These are phyloP conservation scores for Drosophila pectinifera DNA, from an alignment of 1,140 invertebrate genomes.

Conservation along the genomic window DNA sequence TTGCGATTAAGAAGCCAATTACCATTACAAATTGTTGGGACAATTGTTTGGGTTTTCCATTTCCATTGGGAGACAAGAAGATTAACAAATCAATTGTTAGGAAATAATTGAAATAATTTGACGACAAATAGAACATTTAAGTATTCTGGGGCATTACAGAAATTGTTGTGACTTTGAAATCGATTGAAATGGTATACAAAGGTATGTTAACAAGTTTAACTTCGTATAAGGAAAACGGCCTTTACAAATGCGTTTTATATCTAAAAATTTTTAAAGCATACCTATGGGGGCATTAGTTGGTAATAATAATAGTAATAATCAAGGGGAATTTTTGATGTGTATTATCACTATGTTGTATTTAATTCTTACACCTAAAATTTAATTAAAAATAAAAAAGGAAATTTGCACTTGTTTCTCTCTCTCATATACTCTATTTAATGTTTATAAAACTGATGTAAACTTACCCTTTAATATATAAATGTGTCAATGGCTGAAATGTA, in stretches of 20 bases:
- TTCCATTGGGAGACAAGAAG: conserved; percentile 16
- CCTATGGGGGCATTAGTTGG: too few relatives aligned
- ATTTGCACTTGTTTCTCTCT: conserved; percentile 65
- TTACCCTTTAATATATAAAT: conserved; percentile 34
- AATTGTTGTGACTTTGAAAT: background rate
- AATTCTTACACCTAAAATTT: too few relatives aligned
- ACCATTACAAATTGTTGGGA: conserved; percentile 36
- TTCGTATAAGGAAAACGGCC: too few relatives aligned
- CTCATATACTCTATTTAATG: background rate
- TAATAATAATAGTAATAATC: too few relatives aligned
- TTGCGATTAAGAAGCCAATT: conserved; percentile 51
- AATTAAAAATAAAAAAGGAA: too few relatives aligned
- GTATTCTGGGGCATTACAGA: background rate
- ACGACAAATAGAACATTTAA: conserved; percentile 7
- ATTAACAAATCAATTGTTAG: conserved; percentile 47
- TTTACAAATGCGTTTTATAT: too few relatives aligned
- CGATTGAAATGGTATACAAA: background rate
- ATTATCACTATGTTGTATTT: too few relatives aligned
- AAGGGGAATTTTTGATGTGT: too few relatives aligned
- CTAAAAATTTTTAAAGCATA: background rate
- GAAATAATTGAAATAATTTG: conserved; percentile 44
- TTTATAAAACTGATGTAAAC: background rate
- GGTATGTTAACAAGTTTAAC: conserved; percentile 1
- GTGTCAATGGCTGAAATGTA: background rate
- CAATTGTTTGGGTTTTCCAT: conserved; percentile 23